Evolutionary conservation across 37 sponge, comb jelly and placozoan species (phyloP).

Genomic region (Eunapius fragilis): DNA sequence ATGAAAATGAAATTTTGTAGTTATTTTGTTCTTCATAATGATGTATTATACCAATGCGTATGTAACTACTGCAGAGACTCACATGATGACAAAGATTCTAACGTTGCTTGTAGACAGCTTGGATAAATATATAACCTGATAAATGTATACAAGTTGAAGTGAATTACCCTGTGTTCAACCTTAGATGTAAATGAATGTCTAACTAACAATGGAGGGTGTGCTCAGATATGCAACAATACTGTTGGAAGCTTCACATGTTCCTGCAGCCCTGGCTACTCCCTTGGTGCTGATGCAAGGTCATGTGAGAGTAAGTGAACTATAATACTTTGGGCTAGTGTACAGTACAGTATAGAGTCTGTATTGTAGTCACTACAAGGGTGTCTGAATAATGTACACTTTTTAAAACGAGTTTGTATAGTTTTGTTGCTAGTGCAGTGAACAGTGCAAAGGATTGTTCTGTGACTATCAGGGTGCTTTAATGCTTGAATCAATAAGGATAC

Average conservation of each 20-base stretch:
- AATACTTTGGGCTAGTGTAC: too few species aligned
- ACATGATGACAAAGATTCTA: constrained; percentile 29
- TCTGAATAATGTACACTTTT: too few species aligned
- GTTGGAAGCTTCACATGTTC: constrained; percentile 20
- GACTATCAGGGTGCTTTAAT: too few species aligned
- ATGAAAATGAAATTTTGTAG: too few species aligned
- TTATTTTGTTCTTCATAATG: too few species aligned
- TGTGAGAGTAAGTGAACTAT: constrained; percentile 10
- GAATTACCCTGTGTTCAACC: too few species aligned
- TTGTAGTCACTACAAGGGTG: not conserved
- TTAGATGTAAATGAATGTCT: constrained; percentile 22
- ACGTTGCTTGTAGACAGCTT: constrained; percentile 41
- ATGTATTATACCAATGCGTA: too few species aligned
- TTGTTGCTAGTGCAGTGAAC: too few species aligned
- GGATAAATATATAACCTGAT: too few species aligned
- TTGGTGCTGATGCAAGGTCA: constrained; percentile 3
- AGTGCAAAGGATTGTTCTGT: too few species aligned
- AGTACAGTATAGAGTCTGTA: not conserved
- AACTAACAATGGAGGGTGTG: constrained; percentile 17
- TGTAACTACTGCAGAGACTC: constrained; percentile 3
- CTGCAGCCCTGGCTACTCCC: constrained; percentile 21
- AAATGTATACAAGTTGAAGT: not conserved
- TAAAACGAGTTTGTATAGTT: too few species aligned
- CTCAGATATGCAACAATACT: constrained; percentile 12
- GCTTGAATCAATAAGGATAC: too few species aligned